A percentile compares a stretch with the other conserved stretches of the same genome.
Evolutionary conservation across 2,797 vertebrate genomes (phyloP).

Genomic region (Betta splendens): DNA sequence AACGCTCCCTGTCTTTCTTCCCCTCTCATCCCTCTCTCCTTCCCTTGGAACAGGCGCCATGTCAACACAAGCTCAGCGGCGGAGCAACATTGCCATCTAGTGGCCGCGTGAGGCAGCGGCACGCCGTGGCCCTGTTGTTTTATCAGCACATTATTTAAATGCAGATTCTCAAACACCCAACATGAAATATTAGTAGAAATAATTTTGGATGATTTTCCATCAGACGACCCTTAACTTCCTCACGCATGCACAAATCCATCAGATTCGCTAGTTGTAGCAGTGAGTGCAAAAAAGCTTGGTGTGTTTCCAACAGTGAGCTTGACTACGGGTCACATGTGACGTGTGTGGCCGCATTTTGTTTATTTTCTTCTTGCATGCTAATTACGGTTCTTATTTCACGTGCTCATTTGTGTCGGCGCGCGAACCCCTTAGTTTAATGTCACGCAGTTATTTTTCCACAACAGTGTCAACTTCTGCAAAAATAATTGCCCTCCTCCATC

Average conservation of each 20-base stretch:
- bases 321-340: background rate
- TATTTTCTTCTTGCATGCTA: constrained; percentile 13
- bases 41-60: constrained; percentile 43
- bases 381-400: constrained; percentile 13
- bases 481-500: constrained; percentile 52
- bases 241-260: constrained; percentile 16
- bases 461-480: constrained; percentile 44
- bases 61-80: constrained; percentile 26
- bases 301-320: constrained; percentile 6
- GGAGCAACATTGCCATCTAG: constrained; percentile 81
- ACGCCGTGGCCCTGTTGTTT: constrained; percentile 52
- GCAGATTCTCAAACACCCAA: constrained; percentile 49
- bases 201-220: constrained; percentile 24
- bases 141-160: constrained; percentile 70
- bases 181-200: constrained; percentile 43
- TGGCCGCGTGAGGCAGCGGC: constrained; percentile 30
- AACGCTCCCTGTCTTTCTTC: constrained; percentile 60
- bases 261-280: constrained; percentile 15
- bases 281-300: constrained; percentile 8
- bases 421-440: constrained; percentile 29
- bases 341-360: background rate
- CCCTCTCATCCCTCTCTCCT: constrained; percentile 43
- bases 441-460: constrained; percentile 35
- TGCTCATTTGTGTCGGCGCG: constrained; percentile 25
- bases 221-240: too few species aligned